Percentiles rank a stretch among this genome's conserved stretches.
These are phyloP conservation scores for Phymanthus crucifer DNA, from an alignment of 92 coral and sea anemone genomes.

Conservation along the genomic window DNA sequence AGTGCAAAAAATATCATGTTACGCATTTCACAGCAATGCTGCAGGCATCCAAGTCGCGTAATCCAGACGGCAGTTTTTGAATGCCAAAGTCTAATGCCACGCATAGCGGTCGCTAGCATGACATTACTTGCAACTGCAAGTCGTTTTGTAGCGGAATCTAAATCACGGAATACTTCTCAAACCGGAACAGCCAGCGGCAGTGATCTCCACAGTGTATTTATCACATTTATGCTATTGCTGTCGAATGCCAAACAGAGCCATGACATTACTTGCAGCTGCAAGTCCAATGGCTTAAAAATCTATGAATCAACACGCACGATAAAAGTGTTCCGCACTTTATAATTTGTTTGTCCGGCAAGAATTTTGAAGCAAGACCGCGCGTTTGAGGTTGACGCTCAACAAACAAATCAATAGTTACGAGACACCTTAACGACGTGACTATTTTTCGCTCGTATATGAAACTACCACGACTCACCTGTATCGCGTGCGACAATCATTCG, in stretches of 20 bases:
- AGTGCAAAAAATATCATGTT: neutral
- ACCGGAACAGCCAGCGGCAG: neutral
- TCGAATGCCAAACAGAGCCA: neutral
- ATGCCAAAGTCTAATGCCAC: neutral
- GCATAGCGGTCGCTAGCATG: neutral
- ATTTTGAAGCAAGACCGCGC: too few relatives aligned
- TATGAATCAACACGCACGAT: neutral
- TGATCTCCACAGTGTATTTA: neutral
- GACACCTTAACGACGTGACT: too few relatives aligned
- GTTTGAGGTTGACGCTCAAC: too few relatives aligned
- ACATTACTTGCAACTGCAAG: neutral
- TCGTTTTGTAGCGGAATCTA: neutral
- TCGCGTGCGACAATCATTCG: neutral
- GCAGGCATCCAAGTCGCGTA: neutral
- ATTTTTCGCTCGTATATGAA: too few relatives aligned
- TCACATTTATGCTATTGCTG: neutral
- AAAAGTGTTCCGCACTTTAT: neutral
- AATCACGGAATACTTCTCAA: neutral
- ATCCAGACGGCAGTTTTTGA: too few relatives aligned
- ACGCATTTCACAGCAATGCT: neutral
- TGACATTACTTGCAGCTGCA: neutral
- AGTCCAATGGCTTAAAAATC: neutral
- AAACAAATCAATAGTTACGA: too few relatives aligned
- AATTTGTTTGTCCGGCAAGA: neutral
- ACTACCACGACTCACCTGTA: neutral